A percentile compares a stretch with the other conserved stretches of the same genome.
Evolutionary conservation across 2,888 invertebrate species (phyloP).

Genomic region (Odontocerum albicorne): DNA sequence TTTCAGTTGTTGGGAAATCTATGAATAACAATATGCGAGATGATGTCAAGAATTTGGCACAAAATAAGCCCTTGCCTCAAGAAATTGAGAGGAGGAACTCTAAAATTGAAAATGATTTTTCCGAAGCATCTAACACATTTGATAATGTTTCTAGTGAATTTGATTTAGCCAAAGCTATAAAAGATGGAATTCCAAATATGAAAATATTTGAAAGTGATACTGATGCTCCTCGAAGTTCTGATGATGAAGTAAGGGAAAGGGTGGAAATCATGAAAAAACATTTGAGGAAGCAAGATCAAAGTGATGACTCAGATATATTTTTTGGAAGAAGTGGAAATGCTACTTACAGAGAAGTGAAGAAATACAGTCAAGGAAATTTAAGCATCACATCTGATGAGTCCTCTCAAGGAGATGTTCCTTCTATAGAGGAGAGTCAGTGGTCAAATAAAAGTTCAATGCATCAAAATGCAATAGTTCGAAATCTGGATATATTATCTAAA

Average conservation of each 20-base stretch:
- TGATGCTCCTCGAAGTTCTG: constrained; percentile 37
- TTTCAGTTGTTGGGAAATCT: constrained; percentile 22
- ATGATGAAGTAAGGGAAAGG: constrained; percentile 36
- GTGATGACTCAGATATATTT: constrained; percentile 12
- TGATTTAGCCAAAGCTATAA: constrained; percentile 58
- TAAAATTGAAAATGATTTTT: constrained; percentile 10
- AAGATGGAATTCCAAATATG: constrained; percentile 58
- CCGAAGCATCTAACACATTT: constrained; percentile 1
- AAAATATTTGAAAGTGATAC: constrained; percentile 48
- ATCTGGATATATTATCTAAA: no score
- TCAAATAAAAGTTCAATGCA: no score
- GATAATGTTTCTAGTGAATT: constrained; percentile 47
- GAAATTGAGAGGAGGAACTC: background rate
- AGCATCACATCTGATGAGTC: constrained; percentile 18
- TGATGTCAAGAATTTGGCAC: background rate
- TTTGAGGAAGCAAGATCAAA: constrained; percentile 33
- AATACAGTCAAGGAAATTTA: constrained; percentile 10
- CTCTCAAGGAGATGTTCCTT: no score
- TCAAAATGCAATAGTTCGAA: no score
- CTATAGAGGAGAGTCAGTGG: no score
- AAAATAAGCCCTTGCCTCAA: background rate
- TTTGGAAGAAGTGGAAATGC: constrained; percentile 8
- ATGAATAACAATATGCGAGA: background rate
- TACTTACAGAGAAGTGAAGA: constrained; percentile 2
- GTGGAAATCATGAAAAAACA: constrained; percentile 35